Conservation (phyloP, 2,797 vertebrate genomes). For the Apogon talboti region DNA sequence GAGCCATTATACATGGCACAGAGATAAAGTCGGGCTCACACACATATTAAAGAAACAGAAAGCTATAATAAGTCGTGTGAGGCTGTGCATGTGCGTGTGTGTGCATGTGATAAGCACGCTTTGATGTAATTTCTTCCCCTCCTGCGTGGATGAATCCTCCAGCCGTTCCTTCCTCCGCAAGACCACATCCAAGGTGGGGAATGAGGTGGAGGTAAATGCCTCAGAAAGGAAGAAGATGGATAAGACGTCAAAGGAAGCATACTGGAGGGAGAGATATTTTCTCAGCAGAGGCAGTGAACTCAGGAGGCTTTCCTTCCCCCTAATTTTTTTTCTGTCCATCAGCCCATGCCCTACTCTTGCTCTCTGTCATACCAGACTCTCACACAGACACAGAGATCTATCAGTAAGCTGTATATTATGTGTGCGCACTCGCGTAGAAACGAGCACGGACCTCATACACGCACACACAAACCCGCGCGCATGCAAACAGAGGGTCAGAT, state of each 20-base stretch:
- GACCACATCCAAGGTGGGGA: conserved; percentile 8
- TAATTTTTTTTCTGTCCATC: conserved; percentile 9
- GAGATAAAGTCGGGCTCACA: conserved; percentile 51
- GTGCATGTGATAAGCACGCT: conserved; percentile 49
- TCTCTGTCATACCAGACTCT: not conserved
- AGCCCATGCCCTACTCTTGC: not conserved
- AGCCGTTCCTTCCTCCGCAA: conserved; percentile 21
- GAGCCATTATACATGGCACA: conserved; percentile 60
- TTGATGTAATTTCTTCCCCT: conserved; percentile 36
- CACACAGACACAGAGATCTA: conserved; percentile 11
- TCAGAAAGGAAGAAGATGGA: conserved; percentile 40
- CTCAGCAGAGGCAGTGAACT: conserved; percentile 17
- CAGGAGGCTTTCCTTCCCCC: not conserved
- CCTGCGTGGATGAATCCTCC: conserved; percentile 32
- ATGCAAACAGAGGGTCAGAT: conserved; percentile 23
- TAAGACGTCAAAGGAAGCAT: conserved; percentile 27
- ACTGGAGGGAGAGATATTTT: conserved; percentile 30
- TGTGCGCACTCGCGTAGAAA: not conserved
- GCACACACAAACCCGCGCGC: conserved; percentile 1
- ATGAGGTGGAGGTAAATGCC: conserved; percentile 23
- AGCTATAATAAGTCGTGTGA: conserved; percentile 28
- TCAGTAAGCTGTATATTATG: not conserved
- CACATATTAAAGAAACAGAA: conserved; percentile 60
- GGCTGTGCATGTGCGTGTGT: conserved; percentile 17
- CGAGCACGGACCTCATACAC: not conserved